These are phyloP conservation scores for Trematomus bernacchii DNA, from an alignment of 2,797 vertebrate genomes.

Conservation along the genomic window DNA sequence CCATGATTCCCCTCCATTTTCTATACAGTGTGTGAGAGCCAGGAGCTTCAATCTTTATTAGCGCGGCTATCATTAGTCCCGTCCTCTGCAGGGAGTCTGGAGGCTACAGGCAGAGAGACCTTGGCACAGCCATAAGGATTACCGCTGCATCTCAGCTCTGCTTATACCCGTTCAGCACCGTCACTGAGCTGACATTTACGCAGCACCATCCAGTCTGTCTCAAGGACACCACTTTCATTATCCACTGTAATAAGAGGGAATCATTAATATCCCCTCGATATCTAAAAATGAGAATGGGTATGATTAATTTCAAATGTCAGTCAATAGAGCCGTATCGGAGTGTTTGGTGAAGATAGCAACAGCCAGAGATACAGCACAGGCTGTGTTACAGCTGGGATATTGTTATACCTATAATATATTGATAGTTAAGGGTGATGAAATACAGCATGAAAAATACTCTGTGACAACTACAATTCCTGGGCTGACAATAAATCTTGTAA, in stretches of 20 bases:
- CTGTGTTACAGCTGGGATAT: slow-evolving; percentile 5
- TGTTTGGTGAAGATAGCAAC: slow-evolving; percentile 49
- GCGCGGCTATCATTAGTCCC: slow-evolving; percentile 66
- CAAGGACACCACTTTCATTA: slow-evolving; percentile 79
- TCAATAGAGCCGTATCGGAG: slow-evolving; percentile 44
- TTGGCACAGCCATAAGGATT: slow-evolving; percentile 74
- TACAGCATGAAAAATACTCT: too few species aligned
- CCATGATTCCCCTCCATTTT: slow-evolving; percentile 63
- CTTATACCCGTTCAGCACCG: slow-evolving; percentile 27
- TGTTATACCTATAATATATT: neutral
- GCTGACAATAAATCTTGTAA: too few species aligned
- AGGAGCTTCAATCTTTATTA: slow-evolving; percentile 76
- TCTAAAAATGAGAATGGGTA: slow-evolving; percentile 55
- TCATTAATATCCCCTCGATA: slow-evolving; percentile 71
- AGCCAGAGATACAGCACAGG: neutral
- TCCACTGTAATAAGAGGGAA: slow-evolving; percentile 64
- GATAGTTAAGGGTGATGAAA: too few species aligned
- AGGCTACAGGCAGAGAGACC: slow-evolving; percentile 62
- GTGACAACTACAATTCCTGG: too few species aligned
- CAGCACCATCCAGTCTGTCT: slow-evolving; percentile 60
- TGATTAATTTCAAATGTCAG: slow-evolving; percentile 76
- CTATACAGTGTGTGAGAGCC: slow-evolving; percentile 55
- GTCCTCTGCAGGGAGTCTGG: slow-evolving; percentile 73
- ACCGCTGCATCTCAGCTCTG: slow-evolving; percentile 47
- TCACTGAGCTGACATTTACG: slow-evolving; percentile 77